Evolutionary conservation across 1,140 invertebrate genomes (phyloP).

Genomic region (Scaptodrosophila lebanonensis): DNA sequence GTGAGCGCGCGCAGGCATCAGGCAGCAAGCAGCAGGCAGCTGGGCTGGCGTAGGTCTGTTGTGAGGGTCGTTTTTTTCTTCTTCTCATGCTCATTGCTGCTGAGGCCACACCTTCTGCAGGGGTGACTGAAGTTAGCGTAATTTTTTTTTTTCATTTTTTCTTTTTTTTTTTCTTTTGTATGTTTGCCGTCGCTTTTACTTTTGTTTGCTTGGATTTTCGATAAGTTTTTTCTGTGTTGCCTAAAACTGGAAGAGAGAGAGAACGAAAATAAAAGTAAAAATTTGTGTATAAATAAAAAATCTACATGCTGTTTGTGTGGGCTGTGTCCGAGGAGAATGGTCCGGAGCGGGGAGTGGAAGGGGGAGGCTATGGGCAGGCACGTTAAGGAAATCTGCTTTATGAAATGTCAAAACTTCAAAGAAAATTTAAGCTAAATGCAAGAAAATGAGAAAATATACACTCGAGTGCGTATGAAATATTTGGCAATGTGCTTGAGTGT

Average conservation of each 20-base stretch:
- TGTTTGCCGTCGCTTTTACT: slow-evolving; percentile 64
- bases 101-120: slow-evolving; percentile 73
- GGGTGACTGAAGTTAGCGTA: slow-evolving; percentile 63
- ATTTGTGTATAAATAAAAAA: slow-evolving; percentile 22
- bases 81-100: slow-evolving; percentile 15
- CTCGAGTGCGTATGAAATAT: slow-evolving; percentile 68
- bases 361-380: not conserved
- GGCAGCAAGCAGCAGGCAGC: not conserved
- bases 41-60: slow-evolving; percentile 25
- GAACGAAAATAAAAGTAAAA: slow-evolving; percentile 8
- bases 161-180: slow-evolving; percentile 8
- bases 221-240: slow-evolving; percentile 31
- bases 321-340: too few relatives aligned
- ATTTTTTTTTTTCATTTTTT: slow-evolving; percentile 20
- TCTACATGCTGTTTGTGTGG: slow-evolving; percentile 15
- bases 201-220: slow-evolving; percentile 73
- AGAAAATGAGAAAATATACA: slow-evolving; percentile 76
- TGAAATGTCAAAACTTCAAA: slow-evolving; percentile 77
- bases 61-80: slow-evolving; percentile 55
- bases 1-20: slow-evolving; percentile 15
- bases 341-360: too few relatives aligned
- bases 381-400: slow-evolving; percentile 60
- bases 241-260: slow-evolving; percentile 32
- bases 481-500: slow-evolving; percentile 16
- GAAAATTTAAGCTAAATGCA: slow-evolving; percentile 71